Base-by-base conservation (phyloP, 1,140 invertebrate species). In the Chlorops oryzae region DNA sequence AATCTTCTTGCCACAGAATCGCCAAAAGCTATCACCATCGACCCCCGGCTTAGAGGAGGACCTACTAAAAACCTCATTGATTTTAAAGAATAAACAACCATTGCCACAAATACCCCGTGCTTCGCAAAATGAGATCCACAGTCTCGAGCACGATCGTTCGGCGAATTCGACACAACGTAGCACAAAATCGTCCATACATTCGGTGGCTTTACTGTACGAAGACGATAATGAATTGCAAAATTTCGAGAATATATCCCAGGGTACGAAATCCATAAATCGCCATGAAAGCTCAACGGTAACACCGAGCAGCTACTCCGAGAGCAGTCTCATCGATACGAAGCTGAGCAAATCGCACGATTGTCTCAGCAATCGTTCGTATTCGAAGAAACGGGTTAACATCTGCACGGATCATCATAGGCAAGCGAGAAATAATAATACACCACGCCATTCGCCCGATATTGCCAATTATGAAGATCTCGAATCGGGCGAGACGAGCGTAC, bases 371-470 rank as follows among this genome's bases (percentile, higher is more conserved):
- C 77, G 77, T 52, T 76, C 76, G 44, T 76, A 74, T 22, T 65
- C 65, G 0, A 79, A 80, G 65, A 82, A 81, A 56, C 68, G 78
- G 52, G 80, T 82, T 0, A 82, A 82, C 41, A 82, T 81, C 62
- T 74, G 76, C 5, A 74, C 79, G 1, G 49, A 56, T 39, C 25
- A 41, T 2, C 20, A 24, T 6, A 27, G 24, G 20, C 50, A 39
- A 25, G 18, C 43, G 3, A 23, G n/a, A 28, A 10, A 23, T 7
- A 13, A 40, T 17, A 38, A 37, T 9, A 67, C 58, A 34, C 61
- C 58, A 37, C 61, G 65, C 15, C 53, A 60, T 9, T 69, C 69
- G 21, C 68, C 69, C 6, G 69, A 67, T 15, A 65, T 64, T 13
- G 53, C 59, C 55, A 57, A 54, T 21, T 68, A 71, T 43, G 69